These are phyloP conservation scores for Lampropteryx suffumata DNA, from an alignment of 2,888 invertebrate genomes.

Conservation along the genomic window DNA sequence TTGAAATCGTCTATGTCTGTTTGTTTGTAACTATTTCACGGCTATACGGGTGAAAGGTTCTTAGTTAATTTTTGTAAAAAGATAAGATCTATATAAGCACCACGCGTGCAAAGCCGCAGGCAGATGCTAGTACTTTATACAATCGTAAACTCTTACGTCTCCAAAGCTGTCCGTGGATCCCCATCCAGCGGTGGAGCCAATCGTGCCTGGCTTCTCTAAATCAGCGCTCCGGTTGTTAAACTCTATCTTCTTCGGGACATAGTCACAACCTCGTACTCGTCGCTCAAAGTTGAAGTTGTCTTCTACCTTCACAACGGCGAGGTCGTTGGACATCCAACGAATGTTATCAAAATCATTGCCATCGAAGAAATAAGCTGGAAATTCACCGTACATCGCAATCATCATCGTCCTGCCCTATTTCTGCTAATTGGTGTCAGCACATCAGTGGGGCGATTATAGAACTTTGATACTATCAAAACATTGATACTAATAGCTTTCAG, in stretches of 20 bases:
- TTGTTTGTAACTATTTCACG: no score
- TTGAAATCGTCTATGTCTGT: no score
- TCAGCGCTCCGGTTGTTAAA: slow-evolving; percentile 57
- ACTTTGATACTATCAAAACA: no score
- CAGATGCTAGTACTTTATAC: no score
- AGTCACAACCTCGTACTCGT: slow-evolving; percentile 65
- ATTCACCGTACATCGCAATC: not conserved
- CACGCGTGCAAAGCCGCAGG: no score
- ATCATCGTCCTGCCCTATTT: no score
- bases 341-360: slow-evolving; percentile 66
- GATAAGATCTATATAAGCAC: no score
- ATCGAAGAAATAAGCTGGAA: slow-evolving; percentile 61
- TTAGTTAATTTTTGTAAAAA: no score
- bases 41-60: no score
- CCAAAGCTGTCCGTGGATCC: slow-evolving; percentile 51
- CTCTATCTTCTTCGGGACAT: slow-evolving; percentile 53
- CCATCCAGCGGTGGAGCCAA: slow-evolving; percentile 66
- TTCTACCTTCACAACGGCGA: slow-evolving; percentile 70
- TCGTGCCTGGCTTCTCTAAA: slow-evolving; percentile 47
- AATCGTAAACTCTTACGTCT: slow-evolving; percentile 46
- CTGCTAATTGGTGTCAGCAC: no score
- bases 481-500: no score
- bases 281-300: slow-evolving; percentile 63
- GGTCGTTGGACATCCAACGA: slow-evolving; percentile 69
- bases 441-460: no score